These are phyloP conservation scores for Dynastes maya DNA, from an alignment of 2,888 invertebrate species.

Conservation along the genomic window DNA sequence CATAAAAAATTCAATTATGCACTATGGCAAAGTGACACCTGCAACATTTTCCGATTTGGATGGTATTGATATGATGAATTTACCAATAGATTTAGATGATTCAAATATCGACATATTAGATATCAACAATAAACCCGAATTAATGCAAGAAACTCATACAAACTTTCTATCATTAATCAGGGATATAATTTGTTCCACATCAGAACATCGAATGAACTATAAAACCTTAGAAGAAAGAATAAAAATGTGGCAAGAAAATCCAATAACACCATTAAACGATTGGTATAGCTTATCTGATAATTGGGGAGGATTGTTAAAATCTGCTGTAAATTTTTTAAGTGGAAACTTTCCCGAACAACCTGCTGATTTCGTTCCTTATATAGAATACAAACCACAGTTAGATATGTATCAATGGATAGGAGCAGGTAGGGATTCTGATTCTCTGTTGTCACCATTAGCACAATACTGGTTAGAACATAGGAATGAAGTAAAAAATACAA, in stretches of 20 bases:
- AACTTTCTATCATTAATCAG: conserved; percentile 91
- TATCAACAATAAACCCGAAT: conserved; percentile 72
- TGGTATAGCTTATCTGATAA: conserved; percentile 83
- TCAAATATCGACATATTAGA: conserved; percentile 73
- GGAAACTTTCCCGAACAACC: conserved; percentile 87
- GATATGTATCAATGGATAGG: conserved; percentile 94
- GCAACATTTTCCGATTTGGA: conserved; percentile 73
- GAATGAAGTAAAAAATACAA: conserved; percentile 66
- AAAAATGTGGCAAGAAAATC: conserved; percentile 83
- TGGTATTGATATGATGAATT: conserved; percentile 83
- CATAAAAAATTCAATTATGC: conserved; percentile 45
- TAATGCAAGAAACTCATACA: conserved; percentile 87
- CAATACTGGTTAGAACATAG: conserved; percentile 84
- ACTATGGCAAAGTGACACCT: conserved; percentile 62
- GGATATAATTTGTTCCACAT: conserved; percentile 89
- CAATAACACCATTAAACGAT: conserved; percentile 86
- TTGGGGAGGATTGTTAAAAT: conserved; percentile 83
- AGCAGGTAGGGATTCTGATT: conserved; percentile 91
- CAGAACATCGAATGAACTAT: conserved; percentile 88
- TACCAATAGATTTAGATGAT: conserved; percentile 83
- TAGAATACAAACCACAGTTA: conserved; percentile 84
- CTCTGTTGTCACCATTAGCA: conserved; percentile 82
- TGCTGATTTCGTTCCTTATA: conserved; percentile 90
- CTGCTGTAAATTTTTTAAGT: conserved; percentile 87
- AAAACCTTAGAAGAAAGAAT: conserved; percentile 81